Evolutionary conservation across 1,140 invertebrate genomes (phyloP), one percentile per base, ranked within the genome.

Genomic region (Anadara kagoshimensis): DNA sequence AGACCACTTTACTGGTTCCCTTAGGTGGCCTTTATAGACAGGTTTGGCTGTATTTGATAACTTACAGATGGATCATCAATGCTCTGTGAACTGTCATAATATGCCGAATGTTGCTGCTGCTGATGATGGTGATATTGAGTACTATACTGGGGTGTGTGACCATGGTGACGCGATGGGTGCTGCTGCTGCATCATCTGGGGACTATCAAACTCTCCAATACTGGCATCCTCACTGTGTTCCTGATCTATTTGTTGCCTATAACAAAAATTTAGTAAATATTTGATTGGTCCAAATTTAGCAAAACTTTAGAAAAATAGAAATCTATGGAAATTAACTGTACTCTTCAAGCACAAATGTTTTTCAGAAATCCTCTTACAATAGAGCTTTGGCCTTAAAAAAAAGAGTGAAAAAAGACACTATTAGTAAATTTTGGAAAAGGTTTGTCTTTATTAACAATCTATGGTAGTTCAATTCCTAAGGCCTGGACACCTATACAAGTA

Each of bases 161-260:
- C 57, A 26, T 70, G 56, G 22, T 68, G 53, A 44, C 68, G 61
- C 2, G 73, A n/a, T n/a, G n/a, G n/a, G n/a, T n/a, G 56, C 11
- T 71, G 73, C 18, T 51, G 68, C 29, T 61, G 47, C 10, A 57
- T 51, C 16, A 53, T 53, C 43, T 74, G 69, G 2, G 78, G 80
- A 74, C 79, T 83, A 29, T 80, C 76, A 63, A 77, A 81, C 49
- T 82, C 79, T 18, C 70, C 49, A 22, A 83, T 83, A 63, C 76
- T 80, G 20, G 54, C 61, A 14, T 64, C 68, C 44, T 81, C 73
- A 68, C 75, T 77, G 16, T 72, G 45, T 53, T 80, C 78, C 22
- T 69, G 71, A 3, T 75, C 69, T n/a, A 75, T 57, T 53, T 66
- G 71, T 24, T 66, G 75, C 51, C 56, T 73, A 24, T 36, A 10